Evolutionary conservation across 1,140 invertebrate species (phyloP).

Genomic region (Ips typographus): DNA sequence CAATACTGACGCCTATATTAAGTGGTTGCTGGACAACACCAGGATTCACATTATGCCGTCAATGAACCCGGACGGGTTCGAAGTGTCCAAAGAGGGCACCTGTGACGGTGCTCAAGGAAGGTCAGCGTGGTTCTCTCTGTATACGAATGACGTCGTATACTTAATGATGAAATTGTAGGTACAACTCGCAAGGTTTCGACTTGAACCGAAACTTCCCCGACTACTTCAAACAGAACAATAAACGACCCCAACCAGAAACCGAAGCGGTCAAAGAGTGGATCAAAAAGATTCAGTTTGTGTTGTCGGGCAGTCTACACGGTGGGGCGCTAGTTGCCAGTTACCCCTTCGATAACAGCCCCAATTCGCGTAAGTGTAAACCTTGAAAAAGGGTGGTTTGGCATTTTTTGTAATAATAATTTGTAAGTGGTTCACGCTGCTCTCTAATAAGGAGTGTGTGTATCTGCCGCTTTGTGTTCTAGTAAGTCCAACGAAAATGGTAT

Average conservation of each 20-base stretch:
- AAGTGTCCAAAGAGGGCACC: conserved; percentile 81
- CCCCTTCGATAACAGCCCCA: conserved; percentile 89
- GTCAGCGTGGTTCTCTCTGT: conserved; percentile 52
- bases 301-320: conserved; percentile 88
- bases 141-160: not conserved
- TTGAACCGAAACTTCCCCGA: conserved; percentile 92
- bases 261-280: conserved; percentile 94
- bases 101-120: conserved; percentile 84
- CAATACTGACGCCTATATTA: conserved; percentile 74
- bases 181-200: conserved; percentile 85
- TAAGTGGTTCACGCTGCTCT: conserved; percentile 44
- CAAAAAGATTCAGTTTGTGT: conserved; percentile 86
- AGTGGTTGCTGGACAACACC: conserved; percentile 86
- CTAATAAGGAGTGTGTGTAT: conserved; percentile 74
- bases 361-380: conserved; percentile 73
- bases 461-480: conserved; percentile 79
- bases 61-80: conserved; percentile 91
- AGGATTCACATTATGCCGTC: conserved; percentile 90
- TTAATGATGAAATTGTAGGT: conserved; percentile 56
- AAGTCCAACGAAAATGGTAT: conserved; percentile 50
- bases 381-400: not conserved
- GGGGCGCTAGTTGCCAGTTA: conserved; percentile 91
- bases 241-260: conserved; percentile 86
- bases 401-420: conserved; percentile 38
- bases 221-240: conserved; percentile 87